Evolutionary conservation across 2,797 vertebrate species (phyloP).

Genomic region (Periophthalmus magnuspinnatus): DNA sequence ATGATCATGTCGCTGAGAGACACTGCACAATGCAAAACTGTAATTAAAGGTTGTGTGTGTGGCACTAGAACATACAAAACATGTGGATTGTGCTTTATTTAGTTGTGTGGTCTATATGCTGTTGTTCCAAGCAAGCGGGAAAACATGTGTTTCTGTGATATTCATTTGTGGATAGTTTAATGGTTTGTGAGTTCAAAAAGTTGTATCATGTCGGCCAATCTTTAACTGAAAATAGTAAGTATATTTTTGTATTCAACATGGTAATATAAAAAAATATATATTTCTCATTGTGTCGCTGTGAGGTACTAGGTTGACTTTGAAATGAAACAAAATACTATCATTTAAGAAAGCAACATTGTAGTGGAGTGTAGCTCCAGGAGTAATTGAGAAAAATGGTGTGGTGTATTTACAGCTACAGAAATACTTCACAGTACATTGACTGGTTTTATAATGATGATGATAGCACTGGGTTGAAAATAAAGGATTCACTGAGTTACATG

Average conservation of each 20-base stretch:
- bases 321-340: background rate
- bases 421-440: background rate
- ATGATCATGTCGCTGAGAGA: background rate
- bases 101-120: background rate
- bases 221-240: background rate
- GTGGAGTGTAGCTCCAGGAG: background rate
- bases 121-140: background rate
- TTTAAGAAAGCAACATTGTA: background rate
- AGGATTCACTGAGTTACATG: background rate
- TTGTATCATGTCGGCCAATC: background rate
- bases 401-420: background rate
- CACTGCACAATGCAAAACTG: background rate
- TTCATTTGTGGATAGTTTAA: background rate
- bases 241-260: background rate
- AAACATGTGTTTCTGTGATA: background rate
- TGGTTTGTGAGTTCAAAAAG: background rate
- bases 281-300: background rate
- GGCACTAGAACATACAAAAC: background rate
- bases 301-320: background rate
- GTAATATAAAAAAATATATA: background rate
- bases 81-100: background rate
- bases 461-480: background rate
- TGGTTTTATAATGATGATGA: background rate
- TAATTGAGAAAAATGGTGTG: background rate
- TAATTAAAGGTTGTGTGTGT: slow-evolving; percentile 1